Conservation (phyloP, 2,113 vertebrate species). For the Pithys albifrons region DNA sequence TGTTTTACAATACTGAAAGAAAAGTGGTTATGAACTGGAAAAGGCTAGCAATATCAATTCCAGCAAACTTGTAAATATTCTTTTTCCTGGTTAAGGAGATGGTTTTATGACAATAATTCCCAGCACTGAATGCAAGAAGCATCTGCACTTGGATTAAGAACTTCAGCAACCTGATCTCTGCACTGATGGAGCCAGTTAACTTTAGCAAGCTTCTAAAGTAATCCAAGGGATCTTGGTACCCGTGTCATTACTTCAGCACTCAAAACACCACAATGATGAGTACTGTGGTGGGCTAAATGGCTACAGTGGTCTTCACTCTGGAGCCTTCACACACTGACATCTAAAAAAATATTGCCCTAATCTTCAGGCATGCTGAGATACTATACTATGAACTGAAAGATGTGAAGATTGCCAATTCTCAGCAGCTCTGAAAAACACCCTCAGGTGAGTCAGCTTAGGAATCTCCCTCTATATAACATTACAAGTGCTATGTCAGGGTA, state of each 20-base stretch:
- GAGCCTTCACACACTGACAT: not conserved
- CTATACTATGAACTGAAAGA: not conserved
- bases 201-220: constrained; percentile 1
- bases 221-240: not conserved
- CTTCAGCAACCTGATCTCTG: not conserved
- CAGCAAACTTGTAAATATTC: not conserved
- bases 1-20: not conserved
- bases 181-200: not conserved
- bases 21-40: not conserved
- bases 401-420: not conserved
- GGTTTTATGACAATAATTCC: not conserved
- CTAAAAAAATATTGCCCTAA: not conserved
- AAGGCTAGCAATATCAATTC: not conserved
- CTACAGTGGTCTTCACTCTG: not conserved
- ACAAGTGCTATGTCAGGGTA: not conserved
- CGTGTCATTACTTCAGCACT: not conserved
- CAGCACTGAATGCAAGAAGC: not conserved
- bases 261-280: not conserved
- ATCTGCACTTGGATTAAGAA: not conserved
- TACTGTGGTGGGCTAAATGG: not conserved
- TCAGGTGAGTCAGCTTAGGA: not conserved
- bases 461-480: not conserved
- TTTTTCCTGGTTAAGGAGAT: not conserved
- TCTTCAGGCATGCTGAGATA: not conserved
- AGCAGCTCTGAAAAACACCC: not conserved